Evolutionary conservation across 2,113 vertebrate species (phyloP).

Genomic region (Chiloscyllium plagiosum): DNA sequence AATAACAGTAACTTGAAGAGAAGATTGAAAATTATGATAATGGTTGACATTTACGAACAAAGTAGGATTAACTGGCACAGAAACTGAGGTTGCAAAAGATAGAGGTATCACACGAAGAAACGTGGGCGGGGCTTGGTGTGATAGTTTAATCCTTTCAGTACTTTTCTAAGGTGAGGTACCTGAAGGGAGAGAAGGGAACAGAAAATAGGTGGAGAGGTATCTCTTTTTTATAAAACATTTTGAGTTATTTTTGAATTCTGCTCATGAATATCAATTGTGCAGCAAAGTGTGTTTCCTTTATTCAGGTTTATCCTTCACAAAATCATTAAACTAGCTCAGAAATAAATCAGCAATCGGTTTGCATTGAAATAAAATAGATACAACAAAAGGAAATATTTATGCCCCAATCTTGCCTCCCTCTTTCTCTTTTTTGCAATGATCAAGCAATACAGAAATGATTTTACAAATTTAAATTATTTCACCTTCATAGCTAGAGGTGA

Average conservation of each 20-base stretch:
- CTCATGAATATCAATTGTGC: neutral
- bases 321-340: neutral
- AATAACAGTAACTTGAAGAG: neutral
- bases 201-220: neutral
- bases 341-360: neutral
- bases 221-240: neutral
- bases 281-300: neutral
- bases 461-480: neutral
- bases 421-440: neutral
- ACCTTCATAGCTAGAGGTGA: neutral
- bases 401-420: neutral
- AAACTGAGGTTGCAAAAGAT: neutral
- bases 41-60: neutral
- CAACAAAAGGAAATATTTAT: neutral
- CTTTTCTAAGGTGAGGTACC: neutral
- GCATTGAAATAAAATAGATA: neutral
- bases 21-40: neutral
- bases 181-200: neutral
- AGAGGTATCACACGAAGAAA: neutral
- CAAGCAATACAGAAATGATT: too few relatives aligned
- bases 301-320: neutral
- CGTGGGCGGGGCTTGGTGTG: neutral
- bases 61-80: neutral
- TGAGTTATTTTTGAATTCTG: neutral
- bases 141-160: too few relatives aligned